Evolutionary conservation across 1,140 invertebrate genomes (phyloP), one percentile per base, ranked within the genome.

Genomic region (Ylistrum balloti): DNA sequence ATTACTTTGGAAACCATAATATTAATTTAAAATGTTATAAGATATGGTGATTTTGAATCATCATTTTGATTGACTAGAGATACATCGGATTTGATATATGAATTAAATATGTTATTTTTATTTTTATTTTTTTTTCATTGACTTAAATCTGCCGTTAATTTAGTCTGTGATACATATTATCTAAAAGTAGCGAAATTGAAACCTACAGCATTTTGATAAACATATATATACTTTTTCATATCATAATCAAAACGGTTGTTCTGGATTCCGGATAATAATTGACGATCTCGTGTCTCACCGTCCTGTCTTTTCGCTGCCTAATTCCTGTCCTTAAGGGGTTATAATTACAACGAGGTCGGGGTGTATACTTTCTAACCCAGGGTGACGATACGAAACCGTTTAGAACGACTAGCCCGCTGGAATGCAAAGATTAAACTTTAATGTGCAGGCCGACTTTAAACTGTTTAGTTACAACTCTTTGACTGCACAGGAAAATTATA

Each of bases 361-460:
- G 56, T 74, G 56, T 74, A 74, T 28, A 74, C 56, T 74, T 74
- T 74, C 56, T 74, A 28, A 74, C 56, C 22, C n/a, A n/a, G 56
- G 56, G 56, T 74, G 56, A 74, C 56, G 56, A 28, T 74, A 74
- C n/a, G 56, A 28, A 28, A 74, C 56, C 9, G 56, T 74, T 74
- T 74, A 74, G 56, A 74, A 74, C 56, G 56, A 28, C 2, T 74
- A 74, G 56, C n/a, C n/a, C n/a, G 56, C 20, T 74, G 56, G 56
- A 74, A 74, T 74, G 56, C 56, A 74, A 74, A 74, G 56, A 74
- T 74, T 74, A 74, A 74, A 74, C 22, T 74, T 74, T 74, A 74
- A 74, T 74, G 56, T 74, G 56, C 56, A 74, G 28, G 56, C 56
- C 56, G 56, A 74, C 56, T 74, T 74, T 74, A 74, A 74, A 74